Evolutionary conservation across 1,140 invertebrate genomes (phyloP).

Genomic region (Episyrphus balteatus): DNA sequence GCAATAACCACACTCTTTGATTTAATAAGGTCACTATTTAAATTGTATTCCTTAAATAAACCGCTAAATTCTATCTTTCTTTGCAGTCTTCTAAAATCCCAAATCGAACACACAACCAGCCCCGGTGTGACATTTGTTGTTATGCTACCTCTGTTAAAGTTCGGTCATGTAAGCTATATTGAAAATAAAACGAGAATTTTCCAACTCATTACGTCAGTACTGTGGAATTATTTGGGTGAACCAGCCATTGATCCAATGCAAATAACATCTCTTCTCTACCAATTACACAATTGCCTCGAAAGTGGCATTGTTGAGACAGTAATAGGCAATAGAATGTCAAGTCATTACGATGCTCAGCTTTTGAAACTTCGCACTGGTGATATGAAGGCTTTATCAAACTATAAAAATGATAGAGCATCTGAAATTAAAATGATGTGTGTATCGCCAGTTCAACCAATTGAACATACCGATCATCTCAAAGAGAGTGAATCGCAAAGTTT

Average conservation of each 20-base stretch:
- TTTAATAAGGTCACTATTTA: constrained; percentile 45
- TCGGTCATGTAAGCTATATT: constrained; percentile 50
- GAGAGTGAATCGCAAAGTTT: constrained; percentile 51
- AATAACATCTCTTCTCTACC: constrained; percentile 26
- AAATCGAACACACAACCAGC: constrained; percentile 40
- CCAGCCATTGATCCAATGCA: constrained; percentile 20
- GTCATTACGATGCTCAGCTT: not conserved
- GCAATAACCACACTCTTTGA: constrained; percentile 66
- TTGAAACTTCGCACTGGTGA: not conserved
- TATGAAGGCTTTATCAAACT: constrained; percentile 3
- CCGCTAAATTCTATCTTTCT: not conserved
- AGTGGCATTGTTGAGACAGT: constrained; percentile 30
- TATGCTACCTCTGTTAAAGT: constrained; percentile 55
- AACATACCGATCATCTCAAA: constrained; percentile 16
- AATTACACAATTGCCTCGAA: constrained; percentile 33
- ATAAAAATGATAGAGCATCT: constrained; percentile 16
- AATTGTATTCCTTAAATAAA: not conserved
- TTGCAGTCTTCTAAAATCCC: constrained; percentile 40
- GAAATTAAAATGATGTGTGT: constrained; percentile 31
- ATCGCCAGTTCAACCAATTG: constrained; percentile 5
- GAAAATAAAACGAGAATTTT: constrained; percentile 54
- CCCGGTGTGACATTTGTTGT: constrained; percentile 51
- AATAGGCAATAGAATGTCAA: constrained; percentile 30
- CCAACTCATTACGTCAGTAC: constrained; percentile 41
- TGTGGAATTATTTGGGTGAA: constrained; percentile 33